Percentiles rank a stretch among this genome's conserved stretches.
Conservation (phyloP, 2,888 invertebrate species). For the Drosophila neotestacea region DNA sequence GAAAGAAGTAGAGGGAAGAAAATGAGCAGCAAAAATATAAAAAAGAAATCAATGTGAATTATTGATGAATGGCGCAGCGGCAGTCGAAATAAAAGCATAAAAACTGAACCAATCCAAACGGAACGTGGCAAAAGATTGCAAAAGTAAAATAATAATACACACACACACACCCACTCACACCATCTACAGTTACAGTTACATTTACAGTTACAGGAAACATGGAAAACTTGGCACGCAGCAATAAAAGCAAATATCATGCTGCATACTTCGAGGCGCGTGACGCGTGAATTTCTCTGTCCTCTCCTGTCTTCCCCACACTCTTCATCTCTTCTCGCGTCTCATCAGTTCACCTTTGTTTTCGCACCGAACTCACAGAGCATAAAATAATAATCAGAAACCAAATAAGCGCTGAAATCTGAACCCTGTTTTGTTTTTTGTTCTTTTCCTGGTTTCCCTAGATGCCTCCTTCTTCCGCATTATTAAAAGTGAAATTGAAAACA, state of each 20-base stretch:
- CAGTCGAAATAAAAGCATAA: constrained; percentile 48
- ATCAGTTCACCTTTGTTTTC: constrained; percentile 13
- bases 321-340: neutral
- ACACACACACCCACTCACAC: constrained; percentile 21
- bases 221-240: constrained; percentile 50
- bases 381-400: constrained; percentile 81
- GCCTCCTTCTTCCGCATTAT: constrained; percentile 51
- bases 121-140: constrained; percentile 70
- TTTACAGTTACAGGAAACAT: constrained; percentile 13
- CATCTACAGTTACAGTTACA: constrained; percentile 14
- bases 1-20: neutral
- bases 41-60: constrained; percentile 78
- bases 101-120: constrained; percentile 34
- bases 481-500: constrained; percentile 75
- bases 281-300: constrained; percentile 49
- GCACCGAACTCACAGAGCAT: constrained; percentile 57
- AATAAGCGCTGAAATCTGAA: constrained; percentile 79
- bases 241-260: constrained; percentile 76
- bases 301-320: neutral
- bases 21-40: constrained; percentile 43
- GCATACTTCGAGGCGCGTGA: constrained; percentile 75
- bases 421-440: constrained; percentile 13
- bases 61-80: constrained; percentile 76
- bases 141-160: constrained; percentile 72
- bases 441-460: constrained; percentile 4